phyloP scores from a whole-genome alignment of 2,797 vertebrate genomes.

The Hipposideros larvatus region DNA sequence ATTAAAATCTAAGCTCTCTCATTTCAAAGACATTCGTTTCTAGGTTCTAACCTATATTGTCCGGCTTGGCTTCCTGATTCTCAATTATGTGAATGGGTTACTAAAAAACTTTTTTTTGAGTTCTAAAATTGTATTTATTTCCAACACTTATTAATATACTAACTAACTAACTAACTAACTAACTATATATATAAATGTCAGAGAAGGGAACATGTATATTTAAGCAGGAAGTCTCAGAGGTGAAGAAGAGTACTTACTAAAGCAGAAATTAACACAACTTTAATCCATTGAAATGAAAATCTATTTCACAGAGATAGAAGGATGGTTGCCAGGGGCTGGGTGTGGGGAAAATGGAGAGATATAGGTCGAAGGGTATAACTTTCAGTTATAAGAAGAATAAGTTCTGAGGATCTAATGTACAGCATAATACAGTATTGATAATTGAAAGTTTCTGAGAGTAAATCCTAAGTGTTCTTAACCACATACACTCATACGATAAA shows the following conservation, averaged over 20 bases:
- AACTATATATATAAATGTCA: not conserved
- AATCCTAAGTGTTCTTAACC: not conserved
- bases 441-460: not conserved
- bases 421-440: not conserved
- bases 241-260: not conserved
- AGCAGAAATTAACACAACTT: not conserved
- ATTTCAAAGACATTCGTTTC: not conserved
- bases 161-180: not conserved
- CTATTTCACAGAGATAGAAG: not conserved
- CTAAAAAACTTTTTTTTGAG: not conserved
- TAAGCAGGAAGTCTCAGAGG: not conserved
- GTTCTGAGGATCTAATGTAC: not conserved
- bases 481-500: not conserved
- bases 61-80: not conserved
- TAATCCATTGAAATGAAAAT: not conserved
- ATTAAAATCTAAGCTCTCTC: not conserved
- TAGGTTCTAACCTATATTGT: not conserved
- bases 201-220: no score
- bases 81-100: not conserved
- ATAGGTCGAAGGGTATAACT: not conserved
- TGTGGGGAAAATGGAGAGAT: not conserved
- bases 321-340: not conserved
- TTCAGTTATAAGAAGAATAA: not conserved
- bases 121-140: not conserved
- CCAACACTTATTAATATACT: not conserved